Evolutionary conservation across 2,797 vertebrate genomes (phyloP), one percentile per base, ranked within the genome.

Genomic region (Sebastes taczanowskii): DNA sequence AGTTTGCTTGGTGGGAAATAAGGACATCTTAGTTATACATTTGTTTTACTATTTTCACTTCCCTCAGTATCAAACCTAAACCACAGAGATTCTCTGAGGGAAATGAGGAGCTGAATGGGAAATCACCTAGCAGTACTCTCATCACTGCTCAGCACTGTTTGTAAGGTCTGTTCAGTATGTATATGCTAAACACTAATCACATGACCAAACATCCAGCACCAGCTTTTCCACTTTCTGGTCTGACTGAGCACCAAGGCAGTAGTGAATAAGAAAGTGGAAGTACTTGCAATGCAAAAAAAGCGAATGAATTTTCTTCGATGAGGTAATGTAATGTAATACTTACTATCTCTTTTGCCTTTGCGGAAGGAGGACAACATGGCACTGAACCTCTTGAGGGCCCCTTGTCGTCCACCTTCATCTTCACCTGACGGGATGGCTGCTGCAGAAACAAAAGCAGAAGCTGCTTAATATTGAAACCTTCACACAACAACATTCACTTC

Each of bases 381-480:
- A 71, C 94, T 95, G 2, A 96, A 18, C 83, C 95, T 94, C 88
- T 95, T 96, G 84, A 94, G 70, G 14, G 88, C 85, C 11, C 95
- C 91, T 56, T 60, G 89, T 46, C 58, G 89, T 73, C 70, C 86
- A 4, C 42, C 77, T 22, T 89, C 92, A 84, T 94, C 90, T 59
- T 94, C 92, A 20, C 16, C 85, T 55, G 85, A 18, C 16, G 74
- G 76, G 35, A 82, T 32, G n/a, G 69, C 72, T 92, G 81, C 14
- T 32, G 58, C 27, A 75, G 29, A 70, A 67, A 68, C 29, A 64
- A 60, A 38, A 32, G 5, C 22, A 60, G 32, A 29, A 77, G 35
- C 65, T 53, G 63, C 29, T 81, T 23, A 60, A 10, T 5, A 20
- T 27, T 56, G 23, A 71, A 70, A 66, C 49, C 11, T 46, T 49